Conservation (phyloP, 2,113 vertebrate genomes). For the Anguilla rostrata region DNA sequence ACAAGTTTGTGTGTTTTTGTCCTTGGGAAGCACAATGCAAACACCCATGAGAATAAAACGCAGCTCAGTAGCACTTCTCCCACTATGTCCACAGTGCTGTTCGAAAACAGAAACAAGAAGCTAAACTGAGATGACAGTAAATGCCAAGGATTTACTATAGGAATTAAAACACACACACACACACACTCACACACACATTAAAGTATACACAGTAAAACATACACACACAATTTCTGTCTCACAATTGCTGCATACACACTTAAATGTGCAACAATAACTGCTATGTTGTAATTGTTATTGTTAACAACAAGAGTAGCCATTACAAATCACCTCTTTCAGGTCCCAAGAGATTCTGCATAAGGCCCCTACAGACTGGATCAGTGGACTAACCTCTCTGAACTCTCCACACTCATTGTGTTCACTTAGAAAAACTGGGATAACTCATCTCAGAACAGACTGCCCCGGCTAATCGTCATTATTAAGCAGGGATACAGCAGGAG, state of each 20-base stretch:
- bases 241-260: neutral
- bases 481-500: no score
- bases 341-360: no score
- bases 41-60: conserved; percentile 34
- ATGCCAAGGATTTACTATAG: neutral
- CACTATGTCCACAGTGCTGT: neutral
- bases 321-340: no score
- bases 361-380: no score
- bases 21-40: conserved; percentile 34
- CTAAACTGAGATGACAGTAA: neutral
- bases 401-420: no score
- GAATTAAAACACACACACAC: neutral
- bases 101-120: neutral
- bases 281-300: no score
- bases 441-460: no score
- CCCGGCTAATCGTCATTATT: no score
- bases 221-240: neutral
- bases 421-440: no score
- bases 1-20: conserved; percentile 64
- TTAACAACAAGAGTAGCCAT: no score
- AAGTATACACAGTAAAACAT: neutral
- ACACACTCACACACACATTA: conserved; percentile 25
- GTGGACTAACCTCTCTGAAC: no score
- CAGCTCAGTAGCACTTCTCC: neutral
- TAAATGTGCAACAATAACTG: neutral